Evolutionary conservation across 2,797 vertebrate species (phyloP).

Genomic region (Carapus acus): DNA sequence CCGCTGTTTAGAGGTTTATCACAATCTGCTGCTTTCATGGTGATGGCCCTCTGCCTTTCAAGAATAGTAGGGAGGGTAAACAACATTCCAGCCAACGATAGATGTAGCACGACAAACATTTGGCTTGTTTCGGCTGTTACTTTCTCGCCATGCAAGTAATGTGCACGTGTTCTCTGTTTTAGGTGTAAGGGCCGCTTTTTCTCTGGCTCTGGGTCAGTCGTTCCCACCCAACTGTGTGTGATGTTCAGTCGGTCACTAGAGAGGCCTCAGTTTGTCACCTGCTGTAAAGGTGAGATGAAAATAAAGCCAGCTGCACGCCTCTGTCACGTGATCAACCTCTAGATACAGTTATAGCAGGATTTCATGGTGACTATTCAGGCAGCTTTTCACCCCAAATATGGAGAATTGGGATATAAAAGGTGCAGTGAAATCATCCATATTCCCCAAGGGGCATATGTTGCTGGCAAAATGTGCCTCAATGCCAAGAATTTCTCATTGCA

Average conservation of each 20-base stretch:
- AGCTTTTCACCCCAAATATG: constrained; percentile 50
- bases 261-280: constrained; percentile 80
- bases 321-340: constrained; percentile 49
- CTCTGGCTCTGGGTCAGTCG: constrained; percentile 76
- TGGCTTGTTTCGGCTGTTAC: constrained; percentile 30
- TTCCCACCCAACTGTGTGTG: constrained; percentile 81
- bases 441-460: constrained; percentile 4
- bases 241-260: constrained; percentile 87
- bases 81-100: constrained; percentile 36
- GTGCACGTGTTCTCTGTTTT: constrained; percentile 46
- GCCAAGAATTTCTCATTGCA: neutral
- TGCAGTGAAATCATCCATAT: constrained; percentile 32
- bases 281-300: constrained; percentile 84
- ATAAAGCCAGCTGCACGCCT: constrained; percentile 25
- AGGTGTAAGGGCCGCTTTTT: constrained; percentile 87
- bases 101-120: constrained; percentile 41
- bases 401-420: constrained; percentile 36
- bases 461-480: neutral
- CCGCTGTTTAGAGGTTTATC: constrained; percentile 12
- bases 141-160: constrained; percentile 44
- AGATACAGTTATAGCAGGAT: constrained; percentile 54
- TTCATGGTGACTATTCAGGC: constrained; percentile 51
- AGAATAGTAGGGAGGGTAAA: constrained; percentile 44
- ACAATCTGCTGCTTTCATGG: constrained; percentile 8
- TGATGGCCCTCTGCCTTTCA: constrained; percentile 13